These are phyloP conservation scores for Pterois miles DNA, from an alignment of 2,797 vertebrate species.

Conservation along the genomic window DNA sequence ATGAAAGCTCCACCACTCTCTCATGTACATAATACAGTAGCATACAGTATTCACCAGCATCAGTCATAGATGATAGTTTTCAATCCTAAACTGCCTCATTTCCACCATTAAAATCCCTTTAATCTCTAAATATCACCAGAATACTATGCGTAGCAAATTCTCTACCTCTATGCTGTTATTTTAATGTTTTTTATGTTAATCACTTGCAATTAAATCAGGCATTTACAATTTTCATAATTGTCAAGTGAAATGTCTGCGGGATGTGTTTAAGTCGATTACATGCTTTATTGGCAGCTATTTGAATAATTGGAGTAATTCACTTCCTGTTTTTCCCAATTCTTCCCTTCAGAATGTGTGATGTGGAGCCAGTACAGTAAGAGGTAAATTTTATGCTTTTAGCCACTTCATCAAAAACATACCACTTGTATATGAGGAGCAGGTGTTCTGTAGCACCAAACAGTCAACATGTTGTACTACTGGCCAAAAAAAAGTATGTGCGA, in stretches of 20 bases:
- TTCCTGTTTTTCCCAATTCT: constrained; percentile 56
- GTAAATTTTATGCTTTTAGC: constrained; percentile 44
- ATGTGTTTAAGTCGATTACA: constrained; percentile 56
- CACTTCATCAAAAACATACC: constrained; percentile 23
- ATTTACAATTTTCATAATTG: constrained; percentile 31
- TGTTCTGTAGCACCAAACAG: constrained; percentile 20
- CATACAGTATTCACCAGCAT: neutral
- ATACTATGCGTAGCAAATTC: constrained; percentile 1
- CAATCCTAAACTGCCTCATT: constrained; percentile 20
- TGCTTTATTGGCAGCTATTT: constrained; percentile 52
- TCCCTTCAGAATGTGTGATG: constrained; percentile 47
- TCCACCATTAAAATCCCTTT: neutral
- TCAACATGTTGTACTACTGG: neutral
- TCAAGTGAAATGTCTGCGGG: constrained; percentile 46
- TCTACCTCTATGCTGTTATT: constrained; percentile 26
- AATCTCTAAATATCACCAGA: constrained; percentile 14
- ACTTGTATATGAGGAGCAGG: constrained; percentile 23
- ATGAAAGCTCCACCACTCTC: neutral
- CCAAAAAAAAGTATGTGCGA: neutral
- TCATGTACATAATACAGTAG: neutral
- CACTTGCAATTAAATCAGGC: constrained; percentile 41
- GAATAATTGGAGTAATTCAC: constrained; percentile 50
- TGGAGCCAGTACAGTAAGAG: constrained; percentile 49
- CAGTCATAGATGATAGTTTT: constrained; percentile 4
- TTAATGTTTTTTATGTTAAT: constrained; percentile 31